Evolutionary conservation across 2,888 invertebrate genomes (phyloP).

Genomic region (Lasioglossum morio): DNA sequence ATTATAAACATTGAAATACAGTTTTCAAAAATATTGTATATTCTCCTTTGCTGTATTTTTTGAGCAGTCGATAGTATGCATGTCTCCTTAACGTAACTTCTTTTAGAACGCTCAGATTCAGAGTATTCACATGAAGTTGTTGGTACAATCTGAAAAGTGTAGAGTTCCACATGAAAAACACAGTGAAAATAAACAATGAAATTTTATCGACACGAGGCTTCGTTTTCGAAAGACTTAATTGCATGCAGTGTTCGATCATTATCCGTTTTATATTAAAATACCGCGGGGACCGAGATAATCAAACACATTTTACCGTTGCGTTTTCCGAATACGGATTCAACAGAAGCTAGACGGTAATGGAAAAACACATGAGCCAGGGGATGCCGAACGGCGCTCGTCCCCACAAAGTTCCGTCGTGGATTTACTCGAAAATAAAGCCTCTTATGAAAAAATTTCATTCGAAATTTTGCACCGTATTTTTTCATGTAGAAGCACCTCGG

Average conservation of each 20-base stretch:
- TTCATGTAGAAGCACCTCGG: not conserved
- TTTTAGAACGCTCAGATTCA: not conserved
- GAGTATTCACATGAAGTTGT: not conserved
- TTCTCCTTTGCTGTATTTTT: not conserved
- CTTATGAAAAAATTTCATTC: slow-evolving; percentile 9
- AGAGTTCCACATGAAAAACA: not conserved
- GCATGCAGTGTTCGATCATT: not conserved
- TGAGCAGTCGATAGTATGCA: not conserved
- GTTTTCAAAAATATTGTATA: slow-evolving; percentile 15
- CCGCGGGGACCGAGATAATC: not conserved
- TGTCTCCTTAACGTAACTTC: not conserved
- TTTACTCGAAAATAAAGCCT: slow-evolving; percentile 2
- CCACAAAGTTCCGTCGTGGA: not conserved
- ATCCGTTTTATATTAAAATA: not conserved
- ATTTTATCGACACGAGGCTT: not conserved
- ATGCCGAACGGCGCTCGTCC: not conserved
- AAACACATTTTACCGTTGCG: not conserved
- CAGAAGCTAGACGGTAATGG: not conserved
- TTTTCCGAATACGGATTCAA: not conserved
- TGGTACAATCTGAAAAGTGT: not conserved
- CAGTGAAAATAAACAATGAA: not conserved
- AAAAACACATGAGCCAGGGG: no score
- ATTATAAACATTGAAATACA: slow-evolving; percentile 40
- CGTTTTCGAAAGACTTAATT: not conserved
- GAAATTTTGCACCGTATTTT: not conserved